These are phyloP conservation scores for Camponotus fellah DNA, from an alignment of 2,888 invertebrate species.

Conservation along the genomic window DNA sequence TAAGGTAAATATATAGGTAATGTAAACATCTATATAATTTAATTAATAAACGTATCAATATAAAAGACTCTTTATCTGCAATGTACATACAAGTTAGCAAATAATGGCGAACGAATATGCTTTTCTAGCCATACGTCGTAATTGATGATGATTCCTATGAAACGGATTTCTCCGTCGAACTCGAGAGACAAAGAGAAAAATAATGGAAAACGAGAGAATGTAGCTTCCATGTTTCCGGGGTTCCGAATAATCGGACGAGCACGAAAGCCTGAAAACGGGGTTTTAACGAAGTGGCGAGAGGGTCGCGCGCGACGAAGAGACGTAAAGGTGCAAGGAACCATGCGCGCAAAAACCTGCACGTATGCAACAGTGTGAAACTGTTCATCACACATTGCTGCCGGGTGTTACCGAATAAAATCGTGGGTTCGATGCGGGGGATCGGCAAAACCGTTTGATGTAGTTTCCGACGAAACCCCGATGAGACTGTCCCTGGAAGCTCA, in stretches of 20 bases:
- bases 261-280: constrained; percentile 30
- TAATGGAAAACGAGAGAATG: not conserved
- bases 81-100: not conserved
- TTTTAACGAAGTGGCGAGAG: constrained; percentile 35
- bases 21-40: not conserved
- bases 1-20: not conserved
- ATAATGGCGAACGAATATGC: not conserved
- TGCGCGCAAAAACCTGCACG: constrained; percentile 29
- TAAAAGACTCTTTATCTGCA: too few relatives aligned
- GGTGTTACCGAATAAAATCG: constrained; percentile 30
- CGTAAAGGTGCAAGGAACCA: constrained; percentile 25
- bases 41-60: not conserved
- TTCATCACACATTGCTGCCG: constrained; percentile 6
- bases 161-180: not conserved
- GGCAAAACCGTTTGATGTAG: constrained; percentile 43
- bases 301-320: constrained; percentile 15
- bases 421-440: not conserved
- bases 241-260: constrained; percentile 22
- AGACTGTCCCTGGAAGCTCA: not conserved
- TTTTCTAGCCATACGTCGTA: not conserved
- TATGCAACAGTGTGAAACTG: constrained; percentile 28
- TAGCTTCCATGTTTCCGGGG: constrained; percentile 23
- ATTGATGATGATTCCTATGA: constrained; percentile 14
- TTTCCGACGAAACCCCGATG: constrained; percentile 25
- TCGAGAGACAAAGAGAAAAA: constrained; percentile 1